Evolutionary conservation across 2,113 vertebrate species (phyloP).

Genomic region (Acanthochromis polyacanthus): DNA sequence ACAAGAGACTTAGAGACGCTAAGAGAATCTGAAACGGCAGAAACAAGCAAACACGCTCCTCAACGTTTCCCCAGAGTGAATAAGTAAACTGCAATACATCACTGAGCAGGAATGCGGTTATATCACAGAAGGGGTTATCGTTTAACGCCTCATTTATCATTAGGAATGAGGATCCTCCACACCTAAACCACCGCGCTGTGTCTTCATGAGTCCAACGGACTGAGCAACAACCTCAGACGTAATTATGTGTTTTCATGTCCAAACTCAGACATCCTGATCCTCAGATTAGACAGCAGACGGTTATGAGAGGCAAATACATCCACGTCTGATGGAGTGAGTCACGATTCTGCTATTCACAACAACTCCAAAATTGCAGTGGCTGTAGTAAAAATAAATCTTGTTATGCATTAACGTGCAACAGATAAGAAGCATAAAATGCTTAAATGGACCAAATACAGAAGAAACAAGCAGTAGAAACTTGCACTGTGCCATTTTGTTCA

Average conservation of each 20-base stretch:
- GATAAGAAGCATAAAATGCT: no score
- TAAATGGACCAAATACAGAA: no score
- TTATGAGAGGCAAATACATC: constrained; percentile 4
- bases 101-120: constrained; percentile 9
- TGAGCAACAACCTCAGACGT: neutral
- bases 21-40: constrained; percentile 23
- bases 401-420: no score
- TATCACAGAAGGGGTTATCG: constrained; percentile 4
- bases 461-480: no score
- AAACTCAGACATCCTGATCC: constrained; percentile 61
- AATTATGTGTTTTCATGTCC: constrained; percentile 54
- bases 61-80: no score
- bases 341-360: neutral
- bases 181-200: constrained; percentile 10
- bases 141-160: constrained; percentile 20
- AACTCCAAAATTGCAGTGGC: no score
- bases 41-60: neutral
- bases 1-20: constrained; percentile 20
- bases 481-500: no score
- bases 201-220: neutral
- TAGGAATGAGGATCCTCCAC: constrained; percentile 8
- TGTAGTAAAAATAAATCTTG: no score
- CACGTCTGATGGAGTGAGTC: constrained; percentile 35
- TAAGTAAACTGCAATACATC: neutral
- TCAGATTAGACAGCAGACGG: constrained; percentile 51